A percentile compares a stretch with the other conserved stretches of the same genome.
Evolutionary conservation across 1,140 invertebrate species (phyloP).

Genomic region (Achatina immaculata): DNA sequence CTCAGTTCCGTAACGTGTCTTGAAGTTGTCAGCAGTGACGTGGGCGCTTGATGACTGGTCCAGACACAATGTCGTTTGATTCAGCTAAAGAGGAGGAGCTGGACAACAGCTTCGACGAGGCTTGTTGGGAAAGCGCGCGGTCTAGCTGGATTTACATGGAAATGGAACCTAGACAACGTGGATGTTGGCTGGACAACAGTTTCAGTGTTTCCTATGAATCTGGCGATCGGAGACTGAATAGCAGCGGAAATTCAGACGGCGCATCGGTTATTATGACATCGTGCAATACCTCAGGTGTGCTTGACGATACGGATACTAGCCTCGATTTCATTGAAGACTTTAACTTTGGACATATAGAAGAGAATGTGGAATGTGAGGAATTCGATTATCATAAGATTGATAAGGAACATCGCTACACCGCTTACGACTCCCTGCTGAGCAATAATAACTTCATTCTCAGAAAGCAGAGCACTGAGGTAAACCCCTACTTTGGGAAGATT

Average conservation of each 20-base stretch:
- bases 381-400: neutral
- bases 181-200: constrained; percentile 10
- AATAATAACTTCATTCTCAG: constrained; percentile 30
- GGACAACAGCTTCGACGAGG: constrained; percentile 17
- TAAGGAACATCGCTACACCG: neutral
- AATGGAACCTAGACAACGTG: constrained; percentile 38
- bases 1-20: no score
- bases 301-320: neutral
- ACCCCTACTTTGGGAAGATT: neutral
- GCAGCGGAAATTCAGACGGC: neutral
- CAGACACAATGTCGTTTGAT: neutral
- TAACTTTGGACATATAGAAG: neutral
- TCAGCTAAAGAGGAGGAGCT: neutral
- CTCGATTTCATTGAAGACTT: neutral
- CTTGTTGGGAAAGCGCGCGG: constrained; percentile 42
- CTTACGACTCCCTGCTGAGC: neutral
- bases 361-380: constrained; percentile 5
- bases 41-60: neutral
- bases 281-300: neutral
- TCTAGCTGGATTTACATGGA: constrained; percentile 52
- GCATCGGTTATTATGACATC: neutral
- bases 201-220: neutral
- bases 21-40: neutral
- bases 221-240: neutral
- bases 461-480: neutral